Conservation (phyloP, 2,113 vertebrate species). For the Datnioides undecimradiatus region DNA sequence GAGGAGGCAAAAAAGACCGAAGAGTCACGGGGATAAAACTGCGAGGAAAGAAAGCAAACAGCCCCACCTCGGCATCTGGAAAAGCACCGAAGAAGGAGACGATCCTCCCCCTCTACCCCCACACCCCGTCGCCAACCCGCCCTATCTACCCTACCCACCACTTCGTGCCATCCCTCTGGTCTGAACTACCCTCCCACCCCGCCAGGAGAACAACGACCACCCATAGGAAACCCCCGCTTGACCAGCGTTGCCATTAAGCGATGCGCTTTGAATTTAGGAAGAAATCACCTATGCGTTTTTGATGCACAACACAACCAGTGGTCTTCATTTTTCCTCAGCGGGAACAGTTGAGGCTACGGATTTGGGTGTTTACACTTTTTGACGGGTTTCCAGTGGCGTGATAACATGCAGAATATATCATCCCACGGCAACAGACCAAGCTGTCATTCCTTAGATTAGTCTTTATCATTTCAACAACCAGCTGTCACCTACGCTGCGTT, state of each 20-base stretch:
- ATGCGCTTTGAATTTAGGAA: conserved; percentile 76
- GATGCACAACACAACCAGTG: conserved; percentile 49
- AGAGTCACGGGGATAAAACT: conserved; percentile 51
- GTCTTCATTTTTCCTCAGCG: conserved; percentile 59
- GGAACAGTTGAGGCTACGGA: conserved; percentile 67
- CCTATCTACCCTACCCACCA: conserved; percentile 64
- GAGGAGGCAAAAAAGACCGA: not conserved
- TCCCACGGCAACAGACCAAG: conserved; percentile 63
- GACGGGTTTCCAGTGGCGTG: conserved; percentile 71
- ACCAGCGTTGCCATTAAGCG: conserved; percentile 82
- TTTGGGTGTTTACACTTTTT: conserved; percentile 77
- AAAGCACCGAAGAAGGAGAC: conserved; percentile 69
- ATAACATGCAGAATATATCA: conserved; percentile 51
- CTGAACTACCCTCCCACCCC: conserved; percentile 72
- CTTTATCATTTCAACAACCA: conserved; percentile 46
- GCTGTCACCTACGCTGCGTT: conserved; percentile 50
- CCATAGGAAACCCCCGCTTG: conserved; percentile 76
- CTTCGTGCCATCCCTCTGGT: conserved; percentile 75
- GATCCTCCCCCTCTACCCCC: conserved; percentile 58
- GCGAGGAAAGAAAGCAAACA: conserved; percentile 37
- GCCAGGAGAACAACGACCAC: conserved; percentile 77
- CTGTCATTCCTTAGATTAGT: conserved; percentile 46
- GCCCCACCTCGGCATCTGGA: conserved; percentile 75
- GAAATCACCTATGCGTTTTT: conserved; percentile 61
- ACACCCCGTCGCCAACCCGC: conserved; percentile 71